Percentiles rank a stretch among this genome's conserved stretches.
Conservation (phyloP, 1,140 invertebrate species). For the Aleiodes sp. region DNA sequence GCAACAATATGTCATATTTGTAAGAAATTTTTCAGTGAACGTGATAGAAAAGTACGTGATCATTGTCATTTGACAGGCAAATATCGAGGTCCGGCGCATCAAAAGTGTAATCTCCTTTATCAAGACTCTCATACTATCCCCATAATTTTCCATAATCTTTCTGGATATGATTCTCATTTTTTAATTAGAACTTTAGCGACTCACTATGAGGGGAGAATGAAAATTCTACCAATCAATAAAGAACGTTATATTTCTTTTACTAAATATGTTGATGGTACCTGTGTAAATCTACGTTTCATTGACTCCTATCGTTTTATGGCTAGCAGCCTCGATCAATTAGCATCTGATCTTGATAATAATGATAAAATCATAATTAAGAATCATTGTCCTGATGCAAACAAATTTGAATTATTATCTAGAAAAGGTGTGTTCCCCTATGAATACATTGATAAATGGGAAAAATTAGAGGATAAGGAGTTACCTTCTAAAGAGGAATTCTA, state of each 20-base stretch:
- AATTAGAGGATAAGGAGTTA: constrained; percentile 45
- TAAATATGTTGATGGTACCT: constrained; percentile 33
- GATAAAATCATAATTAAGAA: constrained; percentile 28
- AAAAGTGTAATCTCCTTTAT: constrained; percentile 53
- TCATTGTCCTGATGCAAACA: constrained; percentile 3
- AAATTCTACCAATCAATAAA: neutral
- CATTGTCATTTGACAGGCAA: constrained; percentile 52
- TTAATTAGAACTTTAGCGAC: constrained; percentile 44
- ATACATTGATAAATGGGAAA: constrained; percentile 44
- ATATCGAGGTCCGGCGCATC: constrained; percentile 52
- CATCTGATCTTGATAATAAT: constrained; percentile 33
- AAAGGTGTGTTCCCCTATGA: constrained; percentile 52
- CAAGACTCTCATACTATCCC: constrained; percentile 46
- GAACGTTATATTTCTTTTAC: neutral
- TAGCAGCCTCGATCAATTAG: constrained; percentile 38
- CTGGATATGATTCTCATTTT: constrained; percentile 55
- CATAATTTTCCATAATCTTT: constrained; percentile 59
- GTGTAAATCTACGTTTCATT: constrained; percentile 42
- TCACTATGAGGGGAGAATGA: constrained; percentile 20
- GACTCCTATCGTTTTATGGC: constrained; percentile 44
- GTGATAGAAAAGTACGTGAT: constrained; percentile 42
- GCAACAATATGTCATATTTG: constrained; percentile 41
- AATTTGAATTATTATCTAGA: constrained; percentile 35
- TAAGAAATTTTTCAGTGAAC: constrained; percentile 33
- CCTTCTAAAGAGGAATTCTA: too few species aligned